Evolutionary conservation across 2,797 vertebrate species (phyloP).

Genomic region (Pseudocheirus occidentalis): DNA sequence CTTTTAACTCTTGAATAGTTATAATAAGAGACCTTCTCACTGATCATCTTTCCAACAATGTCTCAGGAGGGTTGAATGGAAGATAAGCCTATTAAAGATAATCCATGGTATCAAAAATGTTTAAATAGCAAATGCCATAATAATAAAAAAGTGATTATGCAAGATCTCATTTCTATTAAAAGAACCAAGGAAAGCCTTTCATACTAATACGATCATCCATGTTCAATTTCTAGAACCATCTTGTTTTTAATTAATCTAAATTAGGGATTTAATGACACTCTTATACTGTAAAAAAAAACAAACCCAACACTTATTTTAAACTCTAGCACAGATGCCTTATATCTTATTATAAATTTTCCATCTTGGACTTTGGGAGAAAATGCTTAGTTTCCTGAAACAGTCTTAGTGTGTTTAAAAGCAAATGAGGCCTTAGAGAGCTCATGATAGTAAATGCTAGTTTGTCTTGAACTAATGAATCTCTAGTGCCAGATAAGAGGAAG

Average conservation of each 20-base stretch:
- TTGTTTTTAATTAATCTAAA: conserved; percentile 59
- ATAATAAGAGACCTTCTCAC: background rate
- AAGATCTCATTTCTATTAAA: conserved; percentile 42
- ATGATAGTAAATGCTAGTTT: conserved; percentile 70
- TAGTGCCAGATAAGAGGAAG: conserved; percentile 54
- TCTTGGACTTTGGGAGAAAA: conserved; percentile 46
- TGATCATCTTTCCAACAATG: background rate
- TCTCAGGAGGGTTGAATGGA: background rate
- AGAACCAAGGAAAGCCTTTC: conserved; percentile 50
- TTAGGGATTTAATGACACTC: conserved; percentile 43
- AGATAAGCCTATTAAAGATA: background rate
- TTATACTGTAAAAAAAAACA: conserved; percentile 30
- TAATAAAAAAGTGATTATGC: background rate
- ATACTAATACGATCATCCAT: conserved; percentile 19
- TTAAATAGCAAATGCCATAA: background rate
- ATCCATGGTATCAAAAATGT: background rate
- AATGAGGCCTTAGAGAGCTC: conserved; percentile 47
- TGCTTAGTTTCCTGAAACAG: conserved; percentile 59
- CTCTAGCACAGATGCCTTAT: background rate
- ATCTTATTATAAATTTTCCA: conserved; percentile 24
- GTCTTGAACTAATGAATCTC: conserved; percentile 74
- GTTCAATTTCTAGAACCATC: conserved; percentile 47
- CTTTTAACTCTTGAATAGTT: background rate
- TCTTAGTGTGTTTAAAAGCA: conserved; percentile 61
- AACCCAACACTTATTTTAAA: background rate